A percentile compares a stretch with the other conserved stretches of the same genome.
phyloP scores from a whole-genome alignment of 23 tunicate genomes.

The Trididemnum miniatum region DNA sequence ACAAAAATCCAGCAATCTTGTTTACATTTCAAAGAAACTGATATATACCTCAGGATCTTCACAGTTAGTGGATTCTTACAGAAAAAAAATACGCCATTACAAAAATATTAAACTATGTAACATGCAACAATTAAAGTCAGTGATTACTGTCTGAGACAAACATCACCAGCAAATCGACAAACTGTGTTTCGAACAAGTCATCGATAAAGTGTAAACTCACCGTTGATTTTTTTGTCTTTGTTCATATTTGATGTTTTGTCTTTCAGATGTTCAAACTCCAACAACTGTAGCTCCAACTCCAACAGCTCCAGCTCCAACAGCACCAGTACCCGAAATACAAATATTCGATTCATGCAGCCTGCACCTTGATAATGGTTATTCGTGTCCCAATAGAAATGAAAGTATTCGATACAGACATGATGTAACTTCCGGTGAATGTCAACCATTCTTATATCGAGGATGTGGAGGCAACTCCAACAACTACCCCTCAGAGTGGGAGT shows the following conservation, averaged over 20 bases:
- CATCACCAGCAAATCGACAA: too few species aligned
- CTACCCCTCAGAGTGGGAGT: constrained; percentile 11
- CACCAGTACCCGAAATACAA: neutral
- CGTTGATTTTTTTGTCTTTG: neutral
- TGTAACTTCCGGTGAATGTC: neutral
- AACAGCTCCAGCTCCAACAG: neutral
- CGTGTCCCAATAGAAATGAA: neutral
- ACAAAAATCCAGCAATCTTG: too few species aligned
- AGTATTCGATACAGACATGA: constrained; percentile 16
- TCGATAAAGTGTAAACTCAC: too few species aligned
- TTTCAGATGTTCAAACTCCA: neutral
- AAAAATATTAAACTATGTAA: too few species aligned
- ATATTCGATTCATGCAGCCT: constrained; percentile 5
- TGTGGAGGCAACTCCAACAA: constrained; percentile 28
- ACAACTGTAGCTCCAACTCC: neutral
- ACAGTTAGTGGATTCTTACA: too few species aligned
- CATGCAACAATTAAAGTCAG: too few species aligned
- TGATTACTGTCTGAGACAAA: too few species aligned
- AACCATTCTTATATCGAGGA: neutral
- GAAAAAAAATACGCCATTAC: too few species aligned
- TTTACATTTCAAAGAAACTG: too few species aligned
- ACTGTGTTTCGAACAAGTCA: too few species aligned
- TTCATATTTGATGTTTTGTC: neutral
- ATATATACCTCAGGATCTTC: too few species aligned
- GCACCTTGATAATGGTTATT: neutral